phyloP scores from a whole-genome alignment of 2,888 invertebrate species.

The Emmelina monodactyla region DNA sequence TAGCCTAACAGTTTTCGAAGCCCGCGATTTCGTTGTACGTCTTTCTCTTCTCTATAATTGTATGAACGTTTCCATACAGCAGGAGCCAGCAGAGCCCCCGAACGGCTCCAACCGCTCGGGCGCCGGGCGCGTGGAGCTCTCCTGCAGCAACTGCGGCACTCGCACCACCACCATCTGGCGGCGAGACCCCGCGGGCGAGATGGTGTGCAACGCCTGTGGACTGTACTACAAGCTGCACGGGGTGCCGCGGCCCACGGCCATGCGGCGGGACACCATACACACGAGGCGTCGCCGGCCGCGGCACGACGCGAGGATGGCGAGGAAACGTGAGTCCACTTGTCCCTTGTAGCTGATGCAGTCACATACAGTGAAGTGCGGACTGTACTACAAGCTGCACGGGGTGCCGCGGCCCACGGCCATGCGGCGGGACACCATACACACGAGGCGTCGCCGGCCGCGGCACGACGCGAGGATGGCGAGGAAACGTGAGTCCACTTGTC shows the following conservation, averaged over 20 bases:
- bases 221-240: conserved; percentile 97
- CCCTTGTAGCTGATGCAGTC: too few relatives aligned
- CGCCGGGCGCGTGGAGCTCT: conserved; percentile 78
- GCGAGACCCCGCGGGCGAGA: conserved; percentile 94
- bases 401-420: too few relatives aligned
- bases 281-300: conserved; percentile 89
- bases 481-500: too few relatives aligned
- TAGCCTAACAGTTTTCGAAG: too few relatives aligned
- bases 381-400: too few relatives aligned
- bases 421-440: too few relatives aligned
- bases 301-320: conserved; percentile 66
- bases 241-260: conserved; percentile 90
- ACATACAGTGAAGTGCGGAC: too few relatives aligned
- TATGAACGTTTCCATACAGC: conserved; percentile 16
- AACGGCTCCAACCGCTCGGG: conserved; percentile 18
- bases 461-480: too few relatives aligned
- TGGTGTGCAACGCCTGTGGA: conserved; percentile 99
- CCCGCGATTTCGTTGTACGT: too few relatives aligned
- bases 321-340: conserved; percentile 59
- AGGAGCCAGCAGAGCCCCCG: conserved; percentile 23
- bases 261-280: conserved; percentile 96
- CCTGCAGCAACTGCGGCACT: conserved; percentile 97
- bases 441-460: too few relatives aligned
- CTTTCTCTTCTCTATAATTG: too few relatives aligned
- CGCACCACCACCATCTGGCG: conserved; percentile 97